These are phyloP conservation scores for Cichladusa arquata DNA, from an alignment of 2,113 vertebrate species.

Conservation along the genomic window DNA sequence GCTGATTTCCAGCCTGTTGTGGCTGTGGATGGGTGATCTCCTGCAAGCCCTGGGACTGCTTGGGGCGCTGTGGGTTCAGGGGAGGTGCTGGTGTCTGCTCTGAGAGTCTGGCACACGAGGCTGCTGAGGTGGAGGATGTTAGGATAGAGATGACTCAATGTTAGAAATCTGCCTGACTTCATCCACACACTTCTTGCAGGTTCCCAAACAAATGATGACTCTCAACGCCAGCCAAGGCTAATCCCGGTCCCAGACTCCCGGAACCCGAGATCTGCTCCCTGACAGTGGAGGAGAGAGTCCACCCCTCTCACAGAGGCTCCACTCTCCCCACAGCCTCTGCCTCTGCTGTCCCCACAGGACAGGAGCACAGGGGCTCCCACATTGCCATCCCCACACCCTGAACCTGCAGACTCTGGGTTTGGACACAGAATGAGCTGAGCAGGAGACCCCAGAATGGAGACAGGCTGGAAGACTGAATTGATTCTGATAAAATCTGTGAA, in stretches of 20 bases:
- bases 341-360: background rate
- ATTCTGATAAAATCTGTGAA: background rate
- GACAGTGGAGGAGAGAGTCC: background rate
- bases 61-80: accelerated
- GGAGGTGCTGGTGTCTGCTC: background rate
- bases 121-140: background rate
- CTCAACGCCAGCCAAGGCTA: background rate
- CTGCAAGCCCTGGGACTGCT: background rate
- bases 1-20: background rate
- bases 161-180: background rate
- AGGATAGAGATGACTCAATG: background rate
- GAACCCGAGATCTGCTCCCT: background rate
- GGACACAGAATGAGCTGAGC: background rate
- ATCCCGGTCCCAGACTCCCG: background rate
- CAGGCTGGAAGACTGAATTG: background rate
- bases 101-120: background rate
- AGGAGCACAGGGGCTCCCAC: background rate
- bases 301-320: background rate
- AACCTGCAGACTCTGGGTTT: background rate
- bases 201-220: background rate
- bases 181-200: background rate
- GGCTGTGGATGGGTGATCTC: background rate
- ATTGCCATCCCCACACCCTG: background rate
- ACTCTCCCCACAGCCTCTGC: background rate
- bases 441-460: background rate